These are phyloP conservation scores for Arion vulgaris DNA, from an alignment of 1,140 invertebrate genomes.

Conservation along the genomic window DNA sequence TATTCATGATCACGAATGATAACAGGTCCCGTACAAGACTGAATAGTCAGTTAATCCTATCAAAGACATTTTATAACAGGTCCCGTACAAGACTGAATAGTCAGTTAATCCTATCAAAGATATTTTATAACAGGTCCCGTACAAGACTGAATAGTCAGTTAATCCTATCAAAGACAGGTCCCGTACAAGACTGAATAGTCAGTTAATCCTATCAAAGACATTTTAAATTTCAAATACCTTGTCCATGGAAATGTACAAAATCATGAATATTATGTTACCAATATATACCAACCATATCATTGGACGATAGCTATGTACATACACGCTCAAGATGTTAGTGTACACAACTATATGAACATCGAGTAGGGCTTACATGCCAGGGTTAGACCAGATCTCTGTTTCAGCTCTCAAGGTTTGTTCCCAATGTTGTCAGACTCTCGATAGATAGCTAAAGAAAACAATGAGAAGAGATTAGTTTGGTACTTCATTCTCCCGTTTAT, in stretches of 20 bases:
- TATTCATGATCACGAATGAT: not conserved
- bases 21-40: not conserved
- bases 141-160: too few species aligned
- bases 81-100: too few species aligned
- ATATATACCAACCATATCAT: not conserved
- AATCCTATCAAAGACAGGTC: conserved; percentile 8
- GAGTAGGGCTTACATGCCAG: too few species aligned
- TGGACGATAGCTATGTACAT: not conserved
- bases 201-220: conserved; percentile 4
- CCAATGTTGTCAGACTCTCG: not conserved
- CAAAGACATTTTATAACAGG: not conserved
- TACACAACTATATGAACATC: too few species aligned
- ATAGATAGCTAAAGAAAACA: not conserved
- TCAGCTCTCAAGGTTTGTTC: not conserved
- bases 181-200: too few species aligned
- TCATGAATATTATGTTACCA: not conserved
- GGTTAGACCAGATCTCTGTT: too few species aligned
- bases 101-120: conserved; percentile 4
- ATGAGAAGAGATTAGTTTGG: not conserved
- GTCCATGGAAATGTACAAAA: not conserved
- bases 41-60: not conserved
- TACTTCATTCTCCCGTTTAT: not conserved
- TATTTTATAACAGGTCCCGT: too few species aligned
- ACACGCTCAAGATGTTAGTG: not conserved
- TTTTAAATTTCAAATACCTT: not conserved